Conservation (phyloP, 2,797 vertebrate species). For the Falco biarmicus region DNA sequence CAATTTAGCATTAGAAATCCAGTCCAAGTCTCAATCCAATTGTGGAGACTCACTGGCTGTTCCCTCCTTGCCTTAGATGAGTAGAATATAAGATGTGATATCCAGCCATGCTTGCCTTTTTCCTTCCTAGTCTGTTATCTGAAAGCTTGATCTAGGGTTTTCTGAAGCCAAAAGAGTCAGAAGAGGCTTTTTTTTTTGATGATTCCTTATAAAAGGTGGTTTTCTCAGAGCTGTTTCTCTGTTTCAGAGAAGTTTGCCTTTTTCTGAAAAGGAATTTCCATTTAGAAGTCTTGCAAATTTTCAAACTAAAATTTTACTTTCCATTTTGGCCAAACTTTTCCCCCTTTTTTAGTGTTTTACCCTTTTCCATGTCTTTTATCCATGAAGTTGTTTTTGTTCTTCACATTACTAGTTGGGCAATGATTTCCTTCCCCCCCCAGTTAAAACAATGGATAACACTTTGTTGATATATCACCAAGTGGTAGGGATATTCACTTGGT, state of each 20-base stretch:
- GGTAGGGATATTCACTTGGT: not conserved
- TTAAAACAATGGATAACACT: not conserved
- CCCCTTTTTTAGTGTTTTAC: not conserved
- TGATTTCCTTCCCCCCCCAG: too few species aligned
- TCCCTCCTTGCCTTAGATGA: not conserved
- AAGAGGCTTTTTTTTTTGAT: not conserved
- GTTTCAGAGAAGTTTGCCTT: not conserved
- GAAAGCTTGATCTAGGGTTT: not conserved
- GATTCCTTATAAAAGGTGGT: not conserved
- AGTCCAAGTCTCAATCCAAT: constrained; percentile 24
- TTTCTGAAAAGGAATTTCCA: not conserved
- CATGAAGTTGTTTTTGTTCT: not conserved
- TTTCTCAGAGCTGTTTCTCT: not conserved
- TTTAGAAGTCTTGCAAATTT: not conserved
- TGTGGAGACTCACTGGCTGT: not conserved
- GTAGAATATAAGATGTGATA: not conserved
- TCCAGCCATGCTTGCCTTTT: not conserved
- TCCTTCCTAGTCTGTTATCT: not conserved
- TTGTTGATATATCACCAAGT: not conserved
- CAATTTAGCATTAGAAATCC: constrained; percentile 53
- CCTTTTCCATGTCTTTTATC: not conserved
- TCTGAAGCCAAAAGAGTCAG: not conserved
- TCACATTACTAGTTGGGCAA: not conserved
- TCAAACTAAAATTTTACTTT: not conserved
- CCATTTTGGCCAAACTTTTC: fast-evolving